Percentiles rank a stretch among this genome's conserved stretches.
These are phyloP conservation scores for Lithophane semibrunnea DNA, from an alignment of 2,888 invertebrate genomes.

Conservation along the genomic window DNA sequence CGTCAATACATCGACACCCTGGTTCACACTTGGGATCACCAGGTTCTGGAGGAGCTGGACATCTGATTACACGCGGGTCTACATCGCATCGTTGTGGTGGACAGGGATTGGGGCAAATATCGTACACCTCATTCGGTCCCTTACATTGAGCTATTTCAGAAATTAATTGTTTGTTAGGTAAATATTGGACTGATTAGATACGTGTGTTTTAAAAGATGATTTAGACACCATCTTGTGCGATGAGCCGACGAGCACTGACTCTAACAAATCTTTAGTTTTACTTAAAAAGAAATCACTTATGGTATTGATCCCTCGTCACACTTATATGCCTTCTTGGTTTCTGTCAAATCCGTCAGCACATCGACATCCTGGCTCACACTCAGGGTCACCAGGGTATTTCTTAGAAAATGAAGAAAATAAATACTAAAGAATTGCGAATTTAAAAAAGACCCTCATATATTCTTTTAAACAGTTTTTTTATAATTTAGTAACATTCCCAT, in stretches of 20 bases:
- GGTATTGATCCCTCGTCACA: slow-evolving; percentile 64
- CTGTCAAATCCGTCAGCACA: slow-evolving; percentile 69
- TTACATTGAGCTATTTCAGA: slow-evolving; percentile 55
- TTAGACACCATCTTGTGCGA: neutral
- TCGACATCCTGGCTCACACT: slow-evolving; percentile 69
- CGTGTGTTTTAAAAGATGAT: neutral
- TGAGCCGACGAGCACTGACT: neutral
- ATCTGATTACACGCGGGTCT: slow-evolving; percentile 64
- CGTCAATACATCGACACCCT: slow-evolving; percentile 73
- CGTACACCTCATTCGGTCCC: slow-evolving; percentile 65
- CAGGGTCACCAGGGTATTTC: slow-evolving; percentile 64
- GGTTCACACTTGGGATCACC: slow-evolving; percentile 69
- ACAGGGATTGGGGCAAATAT: slow-evolving; percentile 64
- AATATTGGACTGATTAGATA: neutral
- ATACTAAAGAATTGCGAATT: neutral
- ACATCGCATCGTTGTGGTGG: slow-evolving; percentile 69
- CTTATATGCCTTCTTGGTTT: slow-evolving; percentile 60
- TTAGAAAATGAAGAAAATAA: neutral
- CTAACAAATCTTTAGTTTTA: neutral
- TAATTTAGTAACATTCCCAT: neutral
- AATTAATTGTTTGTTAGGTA: neutral
- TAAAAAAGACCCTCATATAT: neutral
- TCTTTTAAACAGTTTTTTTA: neutral
- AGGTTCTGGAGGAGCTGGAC: slow-evolving; percentile 64
- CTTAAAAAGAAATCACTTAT: slow-evolving; percentile 53